Base-by-base conservation (phyloP, 2,113 vertebrate species). In the Climacteris rufus region DNA sequence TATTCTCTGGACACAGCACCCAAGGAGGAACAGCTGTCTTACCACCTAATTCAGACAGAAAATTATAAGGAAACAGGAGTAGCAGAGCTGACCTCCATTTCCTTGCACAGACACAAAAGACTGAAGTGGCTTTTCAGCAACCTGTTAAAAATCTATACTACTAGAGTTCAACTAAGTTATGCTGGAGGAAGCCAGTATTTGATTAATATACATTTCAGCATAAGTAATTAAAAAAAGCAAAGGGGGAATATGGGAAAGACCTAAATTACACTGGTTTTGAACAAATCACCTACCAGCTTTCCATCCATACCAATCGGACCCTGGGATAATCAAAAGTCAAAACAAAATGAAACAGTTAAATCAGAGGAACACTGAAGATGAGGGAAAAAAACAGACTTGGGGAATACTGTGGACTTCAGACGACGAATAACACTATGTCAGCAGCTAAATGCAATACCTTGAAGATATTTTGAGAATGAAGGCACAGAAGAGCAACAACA, bases 291-390 rank as follows among this genome's bases (percentile, higher is more conserved):
- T 97, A 97, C 95, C 95, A 96, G 84, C 90, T 94, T 97, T 97
- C 94, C 89, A 96, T 89, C 97, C 91, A 97, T 96, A 96, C 96
- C 96, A 97, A 89, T 80, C 64, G 81, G 96, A 95, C 96, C 93
- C 91, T 96, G 83, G 91, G 83, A 90, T 89, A 96, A 96, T 93
- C 93, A 96, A 97, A 94, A 97, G 54, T 66, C 87, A 92, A 94
- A 96, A 95, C 80, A 97, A 97, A 97, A 97, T 35, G 52, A 77
- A 97, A 96, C 31, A 90, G 92, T 96, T 97, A 98, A 97, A 96
- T 94, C 91, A 96, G 65, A 94, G 56, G 56, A 93, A 90, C 42
- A 68, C 27, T 82, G 45, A 83, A 39, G 61, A 61, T 52, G 65
- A 77, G 64, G 20, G 14, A 78, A 65, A 75, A 40, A 72, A 28